phyloP scores from a whole-genome alignment of 2,888 invertebrate genomes.

The Drosophila maculinotata region DNA sequence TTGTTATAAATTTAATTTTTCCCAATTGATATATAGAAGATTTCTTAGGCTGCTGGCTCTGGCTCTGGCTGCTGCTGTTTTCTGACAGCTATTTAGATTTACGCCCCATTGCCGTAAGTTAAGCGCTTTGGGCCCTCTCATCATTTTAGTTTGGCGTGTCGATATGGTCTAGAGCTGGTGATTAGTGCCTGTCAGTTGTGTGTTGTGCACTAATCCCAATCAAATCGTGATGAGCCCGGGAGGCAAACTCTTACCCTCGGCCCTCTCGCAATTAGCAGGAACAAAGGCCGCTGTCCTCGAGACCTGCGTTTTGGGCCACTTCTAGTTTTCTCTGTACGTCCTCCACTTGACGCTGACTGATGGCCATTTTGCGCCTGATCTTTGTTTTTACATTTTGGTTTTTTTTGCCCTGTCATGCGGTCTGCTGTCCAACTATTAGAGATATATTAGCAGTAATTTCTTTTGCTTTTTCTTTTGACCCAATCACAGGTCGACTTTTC shows the following conservation, averaged over 20 bases:
- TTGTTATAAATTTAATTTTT: neutral
- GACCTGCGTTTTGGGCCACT: neutral
- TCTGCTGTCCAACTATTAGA: conserved; percentile 5
- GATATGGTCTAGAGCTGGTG: neutral
- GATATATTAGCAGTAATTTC: conserved; percentile 26
- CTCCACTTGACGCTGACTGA: conserved; percentile 24
- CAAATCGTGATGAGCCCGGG: neutral
- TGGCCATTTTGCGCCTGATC: conserved; percentile 12
- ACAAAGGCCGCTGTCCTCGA: neutral
- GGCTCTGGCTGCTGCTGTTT: no score
- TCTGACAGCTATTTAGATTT: no score
- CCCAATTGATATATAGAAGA: no score
- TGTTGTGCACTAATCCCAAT: conserved; percentile 6
- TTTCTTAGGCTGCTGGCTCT: no score
- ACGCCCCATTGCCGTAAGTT: no score
- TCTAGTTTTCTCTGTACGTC: neutral
- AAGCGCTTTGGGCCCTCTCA: neutral
- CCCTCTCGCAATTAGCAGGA: conserved; percentile 7
- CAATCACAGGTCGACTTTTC: neutral
- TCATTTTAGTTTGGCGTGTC: neutral
- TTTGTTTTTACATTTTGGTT: neutral
- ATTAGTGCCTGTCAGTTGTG: conserved; percentile 8
- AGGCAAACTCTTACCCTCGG: neutral
- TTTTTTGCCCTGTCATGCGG: conserved; percentile 10
- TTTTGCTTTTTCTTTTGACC: neutral